Percentiles rank a stretch among this genome's conserved stretches.
phyloP scores from a whole-genome alignment of 2,113 vertebrate species.

The Chrysochloris asiatica region DNA sequence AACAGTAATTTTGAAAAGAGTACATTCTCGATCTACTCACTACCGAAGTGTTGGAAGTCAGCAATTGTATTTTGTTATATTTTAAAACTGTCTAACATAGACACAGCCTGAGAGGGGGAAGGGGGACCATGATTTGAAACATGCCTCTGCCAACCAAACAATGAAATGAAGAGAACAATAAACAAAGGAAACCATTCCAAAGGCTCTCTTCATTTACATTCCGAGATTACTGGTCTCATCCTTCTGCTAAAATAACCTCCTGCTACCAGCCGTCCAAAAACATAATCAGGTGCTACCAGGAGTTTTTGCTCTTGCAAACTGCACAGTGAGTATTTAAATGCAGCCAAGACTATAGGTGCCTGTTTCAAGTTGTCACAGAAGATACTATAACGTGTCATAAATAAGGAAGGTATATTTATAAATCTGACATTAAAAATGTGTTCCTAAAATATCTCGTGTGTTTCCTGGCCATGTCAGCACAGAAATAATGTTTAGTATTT shows the following conservation, averaged over 20 bases:
- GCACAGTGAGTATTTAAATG: conserved; percentile 20
- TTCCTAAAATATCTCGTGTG: conserved; percentile 73
- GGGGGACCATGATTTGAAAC: conserved; percentile 34
- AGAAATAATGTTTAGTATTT: conserved; percentile 86
- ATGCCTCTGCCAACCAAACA: conserved; percentile 40
- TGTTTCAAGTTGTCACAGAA: conserved; percentile 73
- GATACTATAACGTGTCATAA: conserved; percentile 70
- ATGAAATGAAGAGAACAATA: conserved; percentile 66
- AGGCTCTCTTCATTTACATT: conserved; percentile 75
- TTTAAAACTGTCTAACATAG: conserved; percentile 46
- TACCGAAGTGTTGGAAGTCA: conserved; percentile 11
- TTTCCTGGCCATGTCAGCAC: conserved; percentile 70
- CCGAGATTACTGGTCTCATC: conserved; percentile 74
- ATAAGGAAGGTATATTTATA: conserved; percentile 74
- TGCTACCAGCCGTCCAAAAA: conserved; percentile 62
- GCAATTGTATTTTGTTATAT: conserved; percentile 28
- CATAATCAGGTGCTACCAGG: conserved; percentile 66
- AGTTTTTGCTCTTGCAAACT: conserved; percentile 63
- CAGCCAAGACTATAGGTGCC: conserved; percentile 65
- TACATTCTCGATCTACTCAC: not conserved
- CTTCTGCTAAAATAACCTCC: conserved; percentile 63
- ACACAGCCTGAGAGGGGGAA: not conserved
- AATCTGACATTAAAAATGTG: conserved; percentile 81
- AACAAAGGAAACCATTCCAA: conserved; percentile 73
- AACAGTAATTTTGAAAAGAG: conserved; percentile 47